Evolutionary conservation across 2,113 vertebrate species (phyloP).

Genomic region (Apodemus speciosus): DNA sequence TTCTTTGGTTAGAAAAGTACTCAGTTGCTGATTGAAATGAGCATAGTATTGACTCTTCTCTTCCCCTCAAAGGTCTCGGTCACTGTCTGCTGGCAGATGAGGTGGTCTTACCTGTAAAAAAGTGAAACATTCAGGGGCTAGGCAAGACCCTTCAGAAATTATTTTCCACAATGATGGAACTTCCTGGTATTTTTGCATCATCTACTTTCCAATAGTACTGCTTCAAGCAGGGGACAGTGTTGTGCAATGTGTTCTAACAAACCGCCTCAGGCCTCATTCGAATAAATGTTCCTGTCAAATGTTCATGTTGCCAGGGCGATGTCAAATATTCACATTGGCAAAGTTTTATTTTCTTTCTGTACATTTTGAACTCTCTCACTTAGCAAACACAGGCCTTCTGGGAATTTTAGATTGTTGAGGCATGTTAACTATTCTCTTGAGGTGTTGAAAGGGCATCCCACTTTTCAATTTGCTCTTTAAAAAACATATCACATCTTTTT

Average conservation of each 20-base stretch:
- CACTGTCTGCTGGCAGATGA: not conserved
- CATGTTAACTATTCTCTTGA: not conserved
- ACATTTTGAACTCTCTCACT: not conserved
- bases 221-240: not conserved
- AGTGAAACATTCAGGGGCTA: not conserved
- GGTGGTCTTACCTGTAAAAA: not conserved
- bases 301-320: not conserved
- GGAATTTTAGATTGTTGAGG: not conserved
- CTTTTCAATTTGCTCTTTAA: slow-evolving; percentile 18
- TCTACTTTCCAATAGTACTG: not conserved
- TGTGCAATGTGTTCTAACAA: not conserved
- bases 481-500: not conserved
- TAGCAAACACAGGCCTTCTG: not conserved
- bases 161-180: not conserved
- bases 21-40: not conserved
- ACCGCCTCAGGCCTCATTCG: not conserved
- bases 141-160: not conserved
- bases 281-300: not conserved
- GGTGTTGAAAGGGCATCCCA: not conserved
- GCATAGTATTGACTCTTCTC: not conserved
- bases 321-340: not conserved
- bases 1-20: slow-evolving; percentile 14
- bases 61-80: not conserved
- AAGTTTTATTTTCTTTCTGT: not conserved
- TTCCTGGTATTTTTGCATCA: slow-evolving; percentile 7